Percentiles rank a stretch among this genome's conserved stretches.
Conservation (phyloP, 2,888 invertebrate species). For the Lycocerus yunnanus region DNA sequence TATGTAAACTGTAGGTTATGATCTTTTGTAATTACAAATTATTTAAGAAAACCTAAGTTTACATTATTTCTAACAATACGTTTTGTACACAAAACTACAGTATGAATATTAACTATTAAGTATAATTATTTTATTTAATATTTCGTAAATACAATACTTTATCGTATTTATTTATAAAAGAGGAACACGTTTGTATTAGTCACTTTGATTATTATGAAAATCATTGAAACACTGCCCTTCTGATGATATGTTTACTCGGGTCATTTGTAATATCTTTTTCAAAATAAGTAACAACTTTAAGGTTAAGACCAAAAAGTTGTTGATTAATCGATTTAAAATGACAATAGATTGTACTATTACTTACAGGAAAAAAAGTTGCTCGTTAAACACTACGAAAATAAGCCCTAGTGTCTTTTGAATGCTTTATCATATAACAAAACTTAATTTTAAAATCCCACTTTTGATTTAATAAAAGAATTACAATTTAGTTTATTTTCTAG, state of each 20-base stretch:
- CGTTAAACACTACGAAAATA: not conserved
- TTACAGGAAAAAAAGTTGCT: not conserved
- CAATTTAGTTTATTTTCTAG: not conserved
- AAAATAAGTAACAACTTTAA: not conserved
- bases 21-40: not conserved
- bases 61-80: constrained; percentile 14
- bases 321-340: not conserved
- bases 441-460: not conserved
- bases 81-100: constrained; percentile 26
- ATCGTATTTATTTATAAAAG: constrained; percentile 22
- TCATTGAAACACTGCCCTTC: constrained; percentile 21
- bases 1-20: not conserved
- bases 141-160: constrained; percentile 24
- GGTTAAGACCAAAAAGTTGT: not conserved
- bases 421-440: not conserved
- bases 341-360: not conserved
- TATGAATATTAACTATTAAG: constrained; percentile 23
- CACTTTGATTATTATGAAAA: constrained; percentile 18
- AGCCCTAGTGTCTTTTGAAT: not conserved
- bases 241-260: constrained; percentile 24
- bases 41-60: constrained; percentile 15
- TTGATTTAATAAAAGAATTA: not conserved
- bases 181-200: constrained; percentile 28
- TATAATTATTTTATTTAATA: constrained; percentile 24
- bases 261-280: constrained; percentile 4